Conservation (phyloP, 2,888 invertebrate species). For the Teleogryllus oceanicus region DNA sequence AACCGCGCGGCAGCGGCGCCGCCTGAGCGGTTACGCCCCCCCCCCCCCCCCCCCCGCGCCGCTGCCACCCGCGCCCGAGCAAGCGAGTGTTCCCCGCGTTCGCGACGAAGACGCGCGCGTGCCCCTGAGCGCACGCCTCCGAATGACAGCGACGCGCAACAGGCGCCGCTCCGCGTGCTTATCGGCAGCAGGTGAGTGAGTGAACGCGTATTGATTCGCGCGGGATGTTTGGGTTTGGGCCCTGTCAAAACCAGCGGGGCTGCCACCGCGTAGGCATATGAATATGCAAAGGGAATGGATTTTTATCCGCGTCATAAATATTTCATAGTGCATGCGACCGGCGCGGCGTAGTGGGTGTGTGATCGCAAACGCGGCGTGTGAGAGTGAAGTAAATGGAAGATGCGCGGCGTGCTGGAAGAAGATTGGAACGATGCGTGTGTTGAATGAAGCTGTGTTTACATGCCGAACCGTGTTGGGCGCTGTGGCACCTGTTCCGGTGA, state of each 20-base stretch:
- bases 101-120: not conserved
- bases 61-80: not conserved
- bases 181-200: not conserved
- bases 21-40: too few relatives aligned
- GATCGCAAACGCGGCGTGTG: too few relatives aligned
- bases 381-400: too few relatives aligned
- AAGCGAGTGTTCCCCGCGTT: not conserved
- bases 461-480: too few relatives aligned
- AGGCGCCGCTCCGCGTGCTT: too few relatives aligned
- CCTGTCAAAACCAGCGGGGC: not conserved
- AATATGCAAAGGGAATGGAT: not conserved
- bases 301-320: not conserved
- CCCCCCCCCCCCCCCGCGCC: not conserved
- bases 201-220: not conserved
- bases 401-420: too few relatives aligned
- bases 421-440: too few relatives aligned
- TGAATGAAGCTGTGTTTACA: too few relatives aligned
- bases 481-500: too few relatives aligned
- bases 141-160: not conserved
- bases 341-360: too few relatives aligned
- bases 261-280: not conserved
- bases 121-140: not conserved
- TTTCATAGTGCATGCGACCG: not conserved
- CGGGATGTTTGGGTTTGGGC: not conserved
- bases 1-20: too few relatives aligned